Conservation (phyloP, 2,888 invertebrate genomes). For the Nemotelus pantherinus region DNA sequence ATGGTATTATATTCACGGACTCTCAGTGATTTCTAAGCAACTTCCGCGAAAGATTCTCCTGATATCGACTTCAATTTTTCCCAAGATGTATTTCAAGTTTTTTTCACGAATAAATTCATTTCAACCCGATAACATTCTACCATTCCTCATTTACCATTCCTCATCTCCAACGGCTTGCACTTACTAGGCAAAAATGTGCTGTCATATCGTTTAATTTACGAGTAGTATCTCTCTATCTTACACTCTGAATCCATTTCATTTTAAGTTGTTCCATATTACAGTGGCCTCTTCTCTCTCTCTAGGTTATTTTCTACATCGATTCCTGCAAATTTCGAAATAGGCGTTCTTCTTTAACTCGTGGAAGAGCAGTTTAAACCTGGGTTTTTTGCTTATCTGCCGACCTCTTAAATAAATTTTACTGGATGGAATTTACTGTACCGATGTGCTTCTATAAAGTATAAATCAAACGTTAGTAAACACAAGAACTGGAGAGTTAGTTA, state of each 20-base stretch:
- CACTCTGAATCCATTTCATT: conserved; percentile 14
- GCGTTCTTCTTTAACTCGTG: conserved; percentile 27
- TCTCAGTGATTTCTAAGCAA: no score
- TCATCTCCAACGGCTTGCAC: conserved; percentile 1
- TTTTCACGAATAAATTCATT: conserved; percentile 9
- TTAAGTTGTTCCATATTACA: not conserved
- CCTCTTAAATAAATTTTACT: conserved; percentile 26
- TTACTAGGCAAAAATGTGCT: conserved; percentile 4
- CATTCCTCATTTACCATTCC: conserved; percentile 6
- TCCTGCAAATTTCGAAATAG: conserved; percentile 4
- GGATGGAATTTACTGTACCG: conserved; percentile 10
- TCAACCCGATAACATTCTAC: not conserved
- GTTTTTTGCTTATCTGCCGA: conserved; percentile 22
- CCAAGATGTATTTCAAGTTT: not conserved
- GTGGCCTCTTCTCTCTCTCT: not conserved
- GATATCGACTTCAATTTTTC: no score
- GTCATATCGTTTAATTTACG: conserved; percentile 33
- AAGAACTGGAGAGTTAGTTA: conserved; percentile 5
- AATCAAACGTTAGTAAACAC: conserved; percentile 15
- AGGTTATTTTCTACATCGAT: not conserved
- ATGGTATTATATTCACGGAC: no score
- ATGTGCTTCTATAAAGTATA: conserved; percentile 9
- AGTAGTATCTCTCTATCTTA: conserved; percentile 29
- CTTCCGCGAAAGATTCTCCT: no score
- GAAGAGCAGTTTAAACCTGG: not conserved